These are phyloP conservation scores for Lamellibrachia satsuma DNA, from an alignment of 2,888 invertebrate species.

Conservation along the genomic window DNA sequence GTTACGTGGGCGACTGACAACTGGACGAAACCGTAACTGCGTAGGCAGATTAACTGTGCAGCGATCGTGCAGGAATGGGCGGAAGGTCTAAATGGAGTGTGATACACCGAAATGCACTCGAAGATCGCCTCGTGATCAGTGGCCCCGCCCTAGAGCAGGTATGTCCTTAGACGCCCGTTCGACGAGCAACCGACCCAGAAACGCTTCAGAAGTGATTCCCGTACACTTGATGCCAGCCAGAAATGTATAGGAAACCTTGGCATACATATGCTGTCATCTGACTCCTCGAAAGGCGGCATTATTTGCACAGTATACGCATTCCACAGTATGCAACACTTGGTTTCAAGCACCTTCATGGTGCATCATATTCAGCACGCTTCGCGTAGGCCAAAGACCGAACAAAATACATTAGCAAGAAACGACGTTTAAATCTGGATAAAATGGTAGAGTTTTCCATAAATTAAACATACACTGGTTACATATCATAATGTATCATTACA, in stretches of 20 bases:
- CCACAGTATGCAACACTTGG: too few species aligned
- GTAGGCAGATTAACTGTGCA: not conserved
- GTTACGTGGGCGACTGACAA: not conserved
- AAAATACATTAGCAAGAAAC: too few species aligned
- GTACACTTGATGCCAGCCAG: not conserved
- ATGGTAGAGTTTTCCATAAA: too few species aligned
- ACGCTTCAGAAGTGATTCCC: not conserved
- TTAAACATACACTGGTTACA: too few species aligned
- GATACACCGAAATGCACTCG: not conserved
- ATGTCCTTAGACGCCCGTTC: not conserved
- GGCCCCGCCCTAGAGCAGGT: not conserved
- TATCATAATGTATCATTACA: too few species aligned
- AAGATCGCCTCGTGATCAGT: not conserved
- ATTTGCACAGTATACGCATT: not conserved
- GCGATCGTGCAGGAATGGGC: not conserved
- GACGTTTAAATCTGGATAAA: too few species aligned
- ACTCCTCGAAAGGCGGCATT: not conserved
- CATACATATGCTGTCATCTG: not conserved
- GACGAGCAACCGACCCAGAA: not conserved
- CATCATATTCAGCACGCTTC: too few species aligned
- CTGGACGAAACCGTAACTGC: not conserved
- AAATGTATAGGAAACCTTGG: not conserved
- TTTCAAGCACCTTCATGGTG: too few species aligned
- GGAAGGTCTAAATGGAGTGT: not conserved
- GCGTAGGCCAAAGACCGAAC: too few species aligned